Percentiles rank a stretch among this genome's conserved stretches.
Evolutionary conservation across 2,888 invertebrate species (phyloP).

Genomic region (Cantharis flavilabris): DNA sequence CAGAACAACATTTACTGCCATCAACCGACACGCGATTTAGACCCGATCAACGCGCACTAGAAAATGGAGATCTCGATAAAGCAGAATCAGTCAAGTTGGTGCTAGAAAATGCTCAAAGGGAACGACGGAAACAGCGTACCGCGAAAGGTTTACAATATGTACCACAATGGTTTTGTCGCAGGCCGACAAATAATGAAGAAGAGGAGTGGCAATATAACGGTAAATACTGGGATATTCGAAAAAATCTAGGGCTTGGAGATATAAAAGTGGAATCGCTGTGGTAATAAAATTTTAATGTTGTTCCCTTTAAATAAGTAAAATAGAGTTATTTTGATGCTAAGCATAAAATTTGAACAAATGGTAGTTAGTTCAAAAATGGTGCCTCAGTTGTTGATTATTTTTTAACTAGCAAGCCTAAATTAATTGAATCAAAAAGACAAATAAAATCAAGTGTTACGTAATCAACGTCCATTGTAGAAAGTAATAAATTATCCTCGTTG

Average conservation of each 20-base stretch:
- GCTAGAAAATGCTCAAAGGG: constrained; percentile 76
- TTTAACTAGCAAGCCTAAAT: neutral
- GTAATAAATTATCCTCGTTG: neutral
- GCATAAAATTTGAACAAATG: neutral
- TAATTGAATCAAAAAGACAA: neutral
- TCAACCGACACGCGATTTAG: constrained; percentile 76
- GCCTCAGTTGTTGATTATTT: constrained; percentile 6
- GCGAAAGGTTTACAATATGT: constrained; percentile 59
- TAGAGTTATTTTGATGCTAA: neutral
- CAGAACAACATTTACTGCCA: constrained; percentile 66
- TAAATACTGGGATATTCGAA: constrained; percentile 75
- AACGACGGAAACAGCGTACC: constrained; percentile 66
- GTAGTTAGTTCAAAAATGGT: constrained; percentile 9
- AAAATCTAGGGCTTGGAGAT: constrained; percentile 68
- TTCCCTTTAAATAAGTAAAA: neutral
- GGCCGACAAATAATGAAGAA: constrained; percentile 57
- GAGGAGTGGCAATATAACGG: constrained; percentile 75
- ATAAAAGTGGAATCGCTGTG: constrained; percentile 64
- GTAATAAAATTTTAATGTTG: constrained; percentile 56
- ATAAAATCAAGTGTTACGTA: neutral
- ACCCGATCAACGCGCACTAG: constrained; percentile 77
- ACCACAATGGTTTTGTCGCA: constrained; percentile 64
- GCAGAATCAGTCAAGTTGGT: constrained; percentile 74
- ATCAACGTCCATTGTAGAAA: constrained; percentile 1
- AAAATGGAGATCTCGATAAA: constrained; percentile 72